These are phyloP conservation scores for Pipa parva DNA, from an alignment of 2,113 vertebrate species.

Conservation along the genomic window DNA sequence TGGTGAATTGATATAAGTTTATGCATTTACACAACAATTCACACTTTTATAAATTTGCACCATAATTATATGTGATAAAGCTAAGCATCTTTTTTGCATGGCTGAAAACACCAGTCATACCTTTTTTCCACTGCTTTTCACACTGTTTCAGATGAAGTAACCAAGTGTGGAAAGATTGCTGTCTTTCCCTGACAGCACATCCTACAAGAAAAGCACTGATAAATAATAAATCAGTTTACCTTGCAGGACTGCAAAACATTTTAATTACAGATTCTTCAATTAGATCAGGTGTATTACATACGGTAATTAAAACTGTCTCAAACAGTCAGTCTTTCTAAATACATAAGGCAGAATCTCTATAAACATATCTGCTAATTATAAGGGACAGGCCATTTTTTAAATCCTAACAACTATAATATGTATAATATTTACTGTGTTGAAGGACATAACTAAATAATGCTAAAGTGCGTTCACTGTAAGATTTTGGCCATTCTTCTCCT, in stretches of 20 bases:
- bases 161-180: neutral
- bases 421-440: neutral
- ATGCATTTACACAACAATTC: no score
- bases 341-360: neutral
- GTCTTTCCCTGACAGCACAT: constrained; percentile 3
- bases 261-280: constrained; percentile 26
- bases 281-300: constrained; percentile 25
- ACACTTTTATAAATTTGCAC: no score
- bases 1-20: no score
- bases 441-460: neutral
- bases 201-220: constrained; percentile 11
- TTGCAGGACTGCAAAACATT: constrained; percentile 17
- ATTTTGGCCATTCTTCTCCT: no score
- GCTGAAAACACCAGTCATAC: neutral
- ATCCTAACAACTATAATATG: constrained; percentile 14
- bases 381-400: constrained; percentile 4
- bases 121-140: neutral
- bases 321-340: constrained; percentile 14
- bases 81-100: neutral
- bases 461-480: no score
- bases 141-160: neutral
- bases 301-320: constrained; percentile 38
- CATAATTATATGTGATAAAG: neutral
- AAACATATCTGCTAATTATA: constrained; percentile 8
- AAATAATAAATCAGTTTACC: constrained; percentile 34